Conservation (phyloP, 1,140 invertebrate species). For the Leptoteleia sp. region DNA sequence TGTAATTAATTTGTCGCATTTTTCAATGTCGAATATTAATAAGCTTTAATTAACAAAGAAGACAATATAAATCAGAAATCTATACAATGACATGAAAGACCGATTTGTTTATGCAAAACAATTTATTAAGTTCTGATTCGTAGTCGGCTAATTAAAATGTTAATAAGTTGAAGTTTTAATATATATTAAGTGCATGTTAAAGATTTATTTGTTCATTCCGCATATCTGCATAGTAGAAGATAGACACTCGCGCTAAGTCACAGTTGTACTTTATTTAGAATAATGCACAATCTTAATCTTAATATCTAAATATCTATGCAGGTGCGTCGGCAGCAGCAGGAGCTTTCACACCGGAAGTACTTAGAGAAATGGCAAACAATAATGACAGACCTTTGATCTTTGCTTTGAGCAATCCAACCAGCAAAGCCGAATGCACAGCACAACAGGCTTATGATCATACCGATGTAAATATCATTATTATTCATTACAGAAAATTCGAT, state of each 20-base stretch:
- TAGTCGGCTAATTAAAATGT: too few relatives aligned
- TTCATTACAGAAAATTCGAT: conserved; percentile 18
- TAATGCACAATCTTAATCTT: conserved; percentile 50
- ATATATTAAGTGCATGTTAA: conserved; percentile 2
- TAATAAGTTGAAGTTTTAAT: too few relatives aligned
- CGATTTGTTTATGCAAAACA: too few relatives aligned
- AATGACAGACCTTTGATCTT: conserved; percentile 96
- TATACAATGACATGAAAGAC: too few relatives aligned
- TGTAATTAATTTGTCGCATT: too few relatives aligned
- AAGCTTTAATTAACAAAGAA: too few relatives aligned
- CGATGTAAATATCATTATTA: conserved; percentile 84
- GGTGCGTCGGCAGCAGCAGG: conserved; percentile 94
- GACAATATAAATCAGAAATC: too few relatives aligned
- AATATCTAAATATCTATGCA: conserved; percentile 75
- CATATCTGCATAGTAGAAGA: conserved; percentile 1
- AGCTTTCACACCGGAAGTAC: conserved; percentile 92
- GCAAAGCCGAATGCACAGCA: conserved; percentile 97
- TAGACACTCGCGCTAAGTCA: conserved; percentile 2
- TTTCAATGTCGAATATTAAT: too few relatives aligned
- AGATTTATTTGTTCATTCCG: conserved; percentile 29
- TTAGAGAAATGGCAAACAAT: conserved; percentile 92
- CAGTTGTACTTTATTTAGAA: conserved; percentile 48
- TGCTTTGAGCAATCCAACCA: conserved; percentile 97
- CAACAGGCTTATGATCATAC: conserved; percentile 94
- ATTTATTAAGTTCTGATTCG: too few relatives aligned